These are phyloP conservation scores for Heliconius nattereri DNA, from an alignment of 1,140 invertebrate genomes.

Conservation along the genomic window DNA sequence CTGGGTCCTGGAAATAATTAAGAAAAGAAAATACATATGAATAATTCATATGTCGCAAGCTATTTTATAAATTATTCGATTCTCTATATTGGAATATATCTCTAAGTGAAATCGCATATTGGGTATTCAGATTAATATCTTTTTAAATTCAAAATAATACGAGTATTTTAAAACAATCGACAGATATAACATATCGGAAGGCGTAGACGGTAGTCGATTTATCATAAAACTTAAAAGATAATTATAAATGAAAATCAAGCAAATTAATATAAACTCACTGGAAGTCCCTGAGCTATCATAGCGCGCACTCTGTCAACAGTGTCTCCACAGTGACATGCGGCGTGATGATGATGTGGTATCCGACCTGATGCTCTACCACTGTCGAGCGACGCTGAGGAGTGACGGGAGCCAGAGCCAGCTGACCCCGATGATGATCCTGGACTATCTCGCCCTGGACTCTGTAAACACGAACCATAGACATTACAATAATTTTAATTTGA, in stretches of 20 bases:
- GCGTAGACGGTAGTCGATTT: neutral
- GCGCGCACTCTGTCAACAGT: slow-evolving; percentile 85
- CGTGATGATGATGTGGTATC: slow-evolving; percentile 85
- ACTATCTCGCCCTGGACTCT: slow-evolving; percentile 94
- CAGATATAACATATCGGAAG: no score
- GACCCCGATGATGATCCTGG: slow-evolving; percentile 93
- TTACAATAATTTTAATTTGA: no score
- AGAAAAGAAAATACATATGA: no score
- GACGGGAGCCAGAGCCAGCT: slow-evolving; percentile 88
- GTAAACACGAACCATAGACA: slow-evolving; percentile 47
- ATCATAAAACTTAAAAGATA: neutral
- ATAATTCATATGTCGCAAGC: no score
- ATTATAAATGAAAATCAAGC: neutral
- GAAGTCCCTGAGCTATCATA: slow-evolving; percentile 85
- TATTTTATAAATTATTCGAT: no score
- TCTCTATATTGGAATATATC: neutral
- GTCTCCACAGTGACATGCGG: slow-evolving; percentile 89
- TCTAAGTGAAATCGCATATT: no score
- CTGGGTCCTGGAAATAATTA: slow-evolving; percentile 86
- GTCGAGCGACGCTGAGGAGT: slow-evolving; percentile 95
- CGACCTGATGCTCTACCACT: slow-evolving; percentile 92
- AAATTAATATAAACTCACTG: slow-evolving; percentile 65
- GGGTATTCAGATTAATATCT: no score
- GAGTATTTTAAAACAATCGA: no score
- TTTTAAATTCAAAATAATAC: no score